These are phyloP conservation scores for Callyntrura guangdongensis DNA, from an alignment of 2,888 invertebrate genomes.

Conservation along the genomic window DNA sequence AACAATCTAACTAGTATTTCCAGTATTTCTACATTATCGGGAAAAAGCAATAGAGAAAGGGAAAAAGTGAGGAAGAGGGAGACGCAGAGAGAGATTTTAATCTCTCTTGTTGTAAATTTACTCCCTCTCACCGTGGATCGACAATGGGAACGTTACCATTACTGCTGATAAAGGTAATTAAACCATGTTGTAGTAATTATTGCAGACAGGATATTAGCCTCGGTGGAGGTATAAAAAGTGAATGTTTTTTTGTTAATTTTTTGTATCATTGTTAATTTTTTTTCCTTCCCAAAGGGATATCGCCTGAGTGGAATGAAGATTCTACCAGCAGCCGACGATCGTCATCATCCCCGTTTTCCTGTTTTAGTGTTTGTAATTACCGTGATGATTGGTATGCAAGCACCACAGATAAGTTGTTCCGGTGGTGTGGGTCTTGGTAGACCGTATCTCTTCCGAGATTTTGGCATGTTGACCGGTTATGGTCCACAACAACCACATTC, in stretches of 20 bases:
- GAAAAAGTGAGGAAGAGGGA: no score
- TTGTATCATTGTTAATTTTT: not conserved
- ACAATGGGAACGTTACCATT: conserved; percentile 65
- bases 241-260: conserved; percentile 7
- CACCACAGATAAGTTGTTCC: conserved; percentile 61
- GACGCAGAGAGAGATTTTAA: conserved; percentile 54
- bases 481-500: conserved; percentile 20
- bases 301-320: conserved; percentile 10
- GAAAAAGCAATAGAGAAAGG: not conserved
- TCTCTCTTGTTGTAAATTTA: conserved; percentile 47
- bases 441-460: conserved; percentile 79
- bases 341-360: conserved; percentile 28
- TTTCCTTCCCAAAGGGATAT: conserved; percentile 23
- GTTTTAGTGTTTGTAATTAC: conserved; percentile 49
- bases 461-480: conserved; percentile 59
- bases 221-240: not conserved
- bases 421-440: conserved; percentile 63
- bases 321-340: conserved; percentile 16
- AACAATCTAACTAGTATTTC: conserved; percentile 49
- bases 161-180: conserved; percentile 61
- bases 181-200: conserved; percentile 13
- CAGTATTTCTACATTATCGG: conserved; percentile 48
- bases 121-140: not conserved
- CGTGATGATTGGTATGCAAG: conserved; percentile 67
- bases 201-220: conserved; percentile 61